Evolutionary conservation across 2,113 vertebrate genomes (phyloP), one percentile per base, ranked within the genome.

Genomic region (Scopus umbretta): DNA sequence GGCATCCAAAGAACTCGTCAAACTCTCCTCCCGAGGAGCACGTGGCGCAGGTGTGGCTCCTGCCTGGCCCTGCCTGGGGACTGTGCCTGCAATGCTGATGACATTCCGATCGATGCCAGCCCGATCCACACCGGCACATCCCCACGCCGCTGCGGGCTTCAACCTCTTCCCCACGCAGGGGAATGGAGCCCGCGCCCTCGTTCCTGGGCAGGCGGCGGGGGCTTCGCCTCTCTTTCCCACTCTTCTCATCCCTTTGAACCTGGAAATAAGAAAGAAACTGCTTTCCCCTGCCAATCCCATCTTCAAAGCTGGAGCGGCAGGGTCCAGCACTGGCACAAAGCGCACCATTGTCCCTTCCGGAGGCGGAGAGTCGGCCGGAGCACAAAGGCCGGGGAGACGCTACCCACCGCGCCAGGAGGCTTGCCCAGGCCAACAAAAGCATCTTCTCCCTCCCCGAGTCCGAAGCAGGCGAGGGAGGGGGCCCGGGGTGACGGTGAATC

Each of bases 271-370:
- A 94, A 84, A 85, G 67, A 20, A 80, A 7, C 71, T 1, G 75
- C 83, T 92, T 34, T 21, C 59, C 86, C 71, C 85, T 75, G 91
- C 74, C 94, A 40, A 80, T 61, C 92, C 84, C 86, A 19, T 11
- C 91, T 95, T 96, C 96, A 96, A 95, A 98, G 97, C 91, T 79
- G 16, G 20, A 38, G 52, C 45, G 50, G 42, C 70, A 2, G 88
- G 96, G 94, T 92, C 94, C 68, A 45, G 81, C 11, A 38, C 89
- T 58, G 90, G 81, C 91, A 98, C 98, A 98, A 98, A 97, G 97
- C 89, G 10, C 70, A 30, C 94, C 97, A 95, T 98, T 98, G 98
- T 98, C 97, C 97, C 21, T 18, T 7, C 21, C 40, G 11, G 92
- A 45, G 92, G 93, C n/a, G 23, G 83, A 47, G 84, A 59, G 70